phyloP scores from a whole-genome alignment of 1,140 invertebrate species.

The Rhopalosiphum maidis region DNA sequence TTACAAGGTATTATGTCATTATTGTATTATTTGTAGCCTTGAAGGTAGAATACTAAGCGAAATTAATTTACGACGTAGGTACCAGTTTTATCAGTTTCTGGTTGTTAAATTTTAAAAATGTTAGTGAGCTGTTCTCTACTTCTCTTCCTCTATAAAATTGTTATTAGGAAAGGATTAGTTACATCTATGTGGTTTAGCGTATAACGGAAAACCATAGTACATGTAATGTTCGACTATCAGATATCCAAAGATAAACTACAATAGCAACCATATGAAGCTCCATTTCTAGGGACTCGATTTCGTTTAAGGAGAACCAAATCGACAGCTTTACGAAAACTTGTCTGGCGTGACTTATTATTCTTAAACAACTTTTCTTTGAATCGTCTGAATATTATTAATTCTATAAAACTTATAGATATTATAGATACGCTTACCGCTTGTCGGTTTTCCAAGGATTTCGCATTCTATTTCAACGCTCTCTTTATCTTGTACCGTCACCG shows the following conservation, averaged over 20 bases:
- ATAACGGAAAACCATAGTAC: not conserved
- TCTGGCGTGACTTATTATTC: not conserved
- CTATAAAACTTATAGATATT: not conserved
- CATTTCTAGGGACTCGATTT: not conserved
- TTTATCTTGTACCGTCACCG: constrained; percentile 81
- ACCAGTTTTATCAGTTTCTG: not conserved
- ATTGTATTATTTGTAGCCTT: not conserved
- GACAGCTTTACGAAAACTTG: not conserved
- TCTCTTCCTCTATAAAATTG: not conserved
- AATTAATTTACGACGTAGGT: not conserved
- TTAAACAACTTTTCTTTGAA: not conserved
- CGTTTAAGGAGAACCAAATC: not conserved
- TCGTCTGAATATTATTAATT: not conserved
- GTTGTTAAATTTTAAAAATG: not conserved
- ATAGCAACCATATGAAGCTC: not conserved
- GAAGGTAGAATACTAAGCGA: not conserved
- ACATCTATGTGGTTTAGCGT: not conserved
- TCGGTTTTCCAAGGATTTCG: constrained; percentile 75
- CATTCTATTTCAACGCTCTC: constrained; percentile 82
- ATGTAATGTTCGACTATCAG: not conserved
- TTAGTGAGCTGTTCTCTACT: not conserved
- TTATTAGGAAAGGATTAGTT: not conserved
- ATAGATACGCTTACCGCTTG: constrained; percentile 67
- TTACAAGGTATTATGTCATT: not conserved
- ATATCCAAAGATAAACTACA: not conserved